Base-by-base conservation (phyloP, 2,797 vertebrate genomes). In the Syngnathus rostellatus region DNA sequence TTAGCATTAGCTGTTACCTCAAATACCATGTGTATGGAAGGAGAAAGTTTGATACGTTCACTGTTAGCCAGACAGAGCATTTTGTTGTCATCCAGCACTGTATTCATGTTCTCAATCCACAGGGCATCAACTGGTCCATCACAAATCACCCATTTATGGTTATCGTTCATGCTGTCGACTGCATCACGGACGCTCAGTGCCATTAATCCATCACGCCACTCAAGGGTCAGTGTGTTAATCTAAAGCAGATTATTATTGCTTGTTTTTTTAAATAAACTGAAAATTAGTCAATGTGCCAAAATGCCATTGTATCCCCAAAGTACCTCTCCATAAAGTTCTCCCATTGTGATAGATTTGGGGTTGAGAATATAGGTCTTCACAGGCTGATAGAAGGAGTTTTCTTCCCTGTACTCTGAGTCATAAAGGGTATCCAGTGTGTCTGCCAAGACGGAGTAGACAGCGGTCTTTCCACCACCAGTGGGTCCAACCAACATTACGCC, bases 51-150 rank as follows among this genome's bases (percentile, higher is more conserved):
- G 84, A 96, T 95, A 71, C 94, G 83, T 77, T 95, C 94, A 68
- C 93, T 92, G 82, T 94, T 96, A 11, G 94, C 94, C 81, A 95
- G 81, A 70, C 94, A 95, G 60, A 95, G 91, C 93, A 94, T 95
- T 83, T 95, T 95, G 81, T 95, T 95, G 78, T 95, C 94, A 59
- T 95, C 94, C 82, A 95, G 73, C 37, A 95, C 94, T 0, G 93
- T 95, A 77, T 95, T 95, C 92, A 95, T 91, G 70, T 95, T 95
- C 88, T 95, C 94, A 41, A 95, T 94, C 94, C 94, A 95, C 65
- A 95, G 82, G 4, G 93, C 93, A 11, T 95, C 94, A 37, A 95
- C 93, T 0, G 94, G 94, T 1, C 94, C 94, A 23, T 95, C 94
- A 11, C 93, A 91, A 71, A 95, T 71, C 63, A 95, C 92, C 94